Evolutionary conservation across 2,113 vertebrate genomes (phyloP).

Genomic region (Smithornis capensis): DNA sequence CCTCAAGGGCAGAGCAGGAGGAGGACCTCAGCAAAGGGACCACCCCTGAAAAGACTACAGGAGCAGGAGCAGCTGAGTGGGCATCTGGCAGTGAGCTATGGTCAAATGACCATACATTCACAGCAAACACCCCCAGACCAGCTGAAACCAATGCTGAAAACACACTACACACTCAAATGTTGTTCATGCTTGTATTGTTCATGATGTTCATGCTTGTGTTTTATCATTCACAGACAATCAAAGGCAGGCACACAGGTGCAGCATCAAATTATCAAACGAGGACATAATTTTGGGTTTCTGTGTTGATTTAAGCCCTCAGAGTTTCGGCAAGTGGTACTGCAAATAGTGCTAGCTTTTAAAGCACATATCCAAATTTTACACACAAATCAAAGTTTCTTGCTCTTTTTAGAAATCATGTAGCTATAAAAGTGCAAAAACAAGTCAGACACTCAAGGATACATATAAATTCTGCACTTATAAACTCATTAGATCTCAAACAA

Average conservation of each 20-base stretch:
- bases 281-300: not conserved
- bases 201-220: not conserved
- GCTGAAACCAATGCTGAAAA: not conserved
- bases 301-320: not conserved
- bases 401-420: not conserved
- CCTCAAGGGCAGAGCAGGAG: not conserved
- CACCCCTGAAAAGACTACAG: rapidly evolving
- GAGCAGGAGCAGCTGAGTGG: not conserved
- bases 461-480: not conserved
- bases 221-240: not conserved
- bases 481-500: not conserved
- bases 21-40: not conserved
- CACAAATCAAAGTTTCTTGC: not conserved
- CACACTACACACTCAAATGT: not conserved
- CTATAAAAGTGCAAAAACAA: not conserved
- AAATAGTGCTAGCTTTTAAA: not conserved
- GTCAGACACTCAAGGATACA: not conserved
- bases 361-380: not conserved
- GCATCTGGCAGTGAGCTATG: not conserved
- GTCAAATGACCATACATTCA: not conserved
- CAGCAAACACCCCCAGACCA: not conserved
- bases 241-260: not conserved
- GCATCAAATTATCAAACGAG: not conserved
- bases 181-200: not conserved
- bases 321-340: not conserved